Percentiles rank a stretch among this genome's conserved stretches.
Evolutionary conservation across 2,113 vertebrate species (phyloP).

Genomic region (Elgaria multicarinata): DNA sequence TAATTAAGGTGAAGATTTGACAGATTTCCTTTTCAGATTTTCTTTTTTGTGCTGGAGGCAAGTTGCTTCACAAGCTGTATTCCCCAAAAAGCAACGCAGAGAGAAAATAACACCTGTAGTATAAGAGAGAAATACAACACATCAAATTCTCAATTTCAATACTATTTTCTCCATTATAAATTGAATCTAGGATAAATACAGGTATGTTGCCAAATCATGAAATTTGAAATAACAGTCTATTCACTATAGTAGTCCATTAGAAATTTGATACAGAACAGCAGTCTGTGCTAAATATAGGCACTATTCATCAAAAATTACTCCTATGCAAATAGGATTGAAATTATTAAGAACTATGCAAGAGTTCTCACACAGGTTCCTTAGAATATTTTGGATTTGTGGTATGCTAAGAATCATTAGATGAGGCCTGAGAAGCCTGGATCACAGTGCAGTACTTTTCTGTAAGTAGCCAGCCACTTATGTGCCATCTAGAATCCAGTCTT

Average conservation of each 20-base stretch:
- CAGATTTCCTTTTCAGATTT: constrained; percentile 65
- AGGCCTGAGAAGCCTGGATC: too few species aligned
- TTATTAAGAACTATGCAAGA: too few species aligned
- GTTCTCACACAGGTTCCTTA: too few species aligned
- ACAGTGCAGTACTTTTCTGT: too few species aligned
- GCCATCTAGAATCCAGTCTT: too few species aligned
- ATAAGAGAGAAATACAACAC: constrained; percentile 49
- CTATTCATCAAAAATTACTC: neutral
- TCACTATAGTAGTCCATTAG: neutral
- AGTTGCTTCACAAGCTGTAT: constrained; percentile 76
- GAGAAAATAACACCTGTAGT: constrained; percentile 84
- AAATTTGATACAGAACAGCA: neutral
- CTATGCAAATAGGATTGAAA: neutral
- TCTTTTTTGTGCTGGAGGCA: constrained; percentile 69
- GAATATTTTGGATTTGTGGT: too few species aligned
- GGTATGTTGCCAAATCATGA: neutral
- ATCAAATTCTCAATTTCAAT: neutral
- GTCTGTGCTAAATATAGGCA: neutral
- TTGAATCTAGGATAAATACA: neutral
- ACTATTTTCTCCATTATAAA: neutral
- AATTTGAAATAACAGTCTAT: neutral
- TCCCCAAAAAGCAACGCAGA: constrained; percentile 87
- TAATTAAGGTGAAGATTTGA: constrained; percentile 21
- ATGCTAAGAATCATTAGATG: too few species aligned
- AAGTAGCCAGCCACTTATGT: too few species aligned